Percentiles rank a stretch among this genome's conserved stretches.
These are phyloP conservation scores for Cheilosia soror DNA, from an alignment of 2,888 invertebrate species.

Conservation along the genomic window DNA sequence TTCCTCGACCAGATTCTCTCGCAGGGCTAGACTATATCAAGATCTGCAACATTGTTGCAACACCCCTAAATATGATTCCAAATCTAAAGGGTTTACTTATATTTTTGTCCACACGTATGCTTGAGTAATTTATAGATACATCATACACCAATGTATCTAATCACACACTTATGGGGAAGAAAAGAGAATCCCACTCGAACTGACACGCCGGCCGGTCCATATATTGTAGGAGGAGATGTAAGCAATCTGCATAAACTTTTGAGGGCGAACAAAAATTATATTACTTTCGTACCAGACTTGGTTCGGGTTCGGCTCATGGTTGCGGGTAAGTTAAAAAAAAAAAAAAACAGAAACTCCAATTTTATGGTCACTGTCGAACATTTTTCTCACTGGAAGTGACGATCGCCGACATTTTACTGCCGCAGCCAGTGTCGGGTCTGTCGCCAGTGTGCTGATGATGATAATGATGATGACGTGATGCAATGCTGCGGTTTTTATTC, in stretches of 20 bases:
- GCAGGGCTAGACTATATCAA: not conserved
- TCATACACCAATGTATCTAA: conserved; percentile 29
- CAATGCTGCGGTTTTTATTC: conserved; percentile 70
- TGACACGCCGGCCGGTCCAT: not conserved
- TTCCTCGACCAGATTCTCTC: conserved; percentile 8
- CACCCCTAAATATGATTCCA: conserved; percentile 48
- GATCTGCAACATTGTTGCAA: conserved; percentile 59
- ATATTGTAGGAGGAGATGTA: not conserved
- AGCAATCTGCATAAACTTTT: conserved; percentile 26
- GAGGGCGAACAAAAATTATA: conserved; percentile 19
- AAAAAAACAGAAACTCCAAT: conserved; percentile 1
- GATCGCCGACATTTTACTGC: conserved; percentile 32
- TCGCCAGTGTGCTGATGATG: conserved; percentile 2
- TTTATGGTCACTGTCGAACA: conserved; percentile 49
- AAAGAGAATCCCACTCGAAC: conserved; percentile 33
- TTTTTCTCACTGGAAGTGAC: conserved; percentile 52
- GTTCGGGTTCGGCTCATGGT: conserved; percentile 25
- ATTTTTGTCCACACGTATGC: conserved; percentile 38
- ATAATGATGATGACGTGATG: conserved; percentile 57
- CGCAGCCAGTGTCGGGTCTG: not conserved
- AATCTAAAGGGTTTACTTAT: conserved; percentile 34
- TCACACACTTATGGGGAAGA: conserved; percentile 37
- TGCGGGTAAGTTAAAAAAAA: not conserved
- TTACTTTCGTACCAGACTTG: conserved; percentile 8
- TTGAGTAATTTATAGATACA: conserved; percentile 20